Percentiles rank a stretch among this genome's conserved stretches.
phyloP scores from a whole-genome alignment of 2,797 vertebrate species.

The Chromis chromis region DNA sequence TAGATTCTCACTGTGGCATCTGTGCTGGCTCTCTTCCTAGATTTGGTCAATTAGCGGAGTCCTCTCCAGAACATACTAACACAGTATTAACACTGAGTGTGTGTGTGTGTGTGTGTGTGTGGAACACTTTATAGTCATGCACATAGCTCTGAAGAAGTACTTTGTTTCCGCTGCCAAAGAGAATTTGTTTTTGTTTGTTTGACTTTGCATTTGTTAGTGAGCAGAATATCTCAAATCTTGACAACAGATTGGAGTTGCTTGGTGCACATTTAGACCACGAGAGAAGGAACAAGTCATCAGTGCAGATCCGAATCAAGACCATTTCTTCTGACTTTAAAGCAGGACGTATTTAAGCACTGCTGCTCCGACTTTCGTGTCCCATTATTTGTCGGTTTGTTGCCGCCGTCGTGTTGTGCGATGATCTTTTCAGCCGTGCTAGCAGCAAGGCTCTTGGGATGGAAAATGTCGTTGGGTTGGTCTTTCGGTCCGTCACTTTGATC shows the following conservation, averaged over 20 bases:
- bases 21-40: constrained; percentile 73
- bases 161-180: constrained; percentile 35
- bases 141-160: constrained; percentile 14
- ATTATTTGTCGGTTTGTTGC: background rate
- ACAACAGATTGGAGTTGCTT: constrained; percentile 32
- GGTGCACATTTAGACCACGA: constrained; percentile 10
- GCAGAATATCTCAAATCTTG: constrained; percentile 21
- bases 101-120: constrained; percentile 12
- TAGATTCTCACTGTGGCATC: constrained; percentile 64
- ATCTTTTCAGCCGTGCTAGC: background rate
- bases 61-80: constrained; percentile 39
- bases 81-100: constrained; percentile 33
- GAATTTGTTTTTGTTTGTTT: constrained; percentile 40
- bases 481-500: background rate
- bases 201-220: constrained; percentile 25
- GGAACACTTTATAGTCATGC: constrained; percentile 19
- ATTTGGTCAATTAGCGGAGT: constrained; percentile 60
- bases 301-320: background rate
- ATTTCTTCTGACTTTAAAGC: background rate
- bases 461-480: background rate
- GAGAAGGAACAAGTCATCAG: constrained; percentile 2
- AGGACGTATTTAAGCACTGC: background rate
- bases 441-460: background rate
- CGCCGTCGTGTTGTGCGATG: background rate
- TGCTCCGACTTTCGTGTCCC: too few relatives aligned